phyloP scores from a whole-genome alignment of 1,140 invertebrate species.

The Rhopalosiphum padi region DNA sequence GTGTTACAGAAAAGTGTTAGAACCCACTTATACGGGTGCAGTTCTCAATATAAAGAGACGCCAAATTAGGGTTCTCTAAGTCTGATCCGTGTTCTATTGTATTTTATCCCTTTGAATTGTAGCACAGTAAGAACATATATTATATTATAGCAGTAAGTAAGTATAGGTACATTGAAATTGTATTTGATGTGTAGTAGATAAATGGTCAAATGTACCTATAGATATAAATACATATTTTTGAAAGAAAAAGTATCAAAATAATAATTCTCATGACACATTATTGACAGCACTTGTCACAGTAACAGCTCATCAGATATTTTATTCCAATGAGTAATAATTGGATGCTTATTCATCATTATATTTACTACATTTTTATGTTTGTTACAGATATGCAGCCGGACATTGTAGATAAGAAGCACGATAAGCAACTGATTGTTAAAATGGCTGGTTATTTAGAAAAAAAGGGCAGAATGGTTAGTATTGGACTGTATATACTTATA shows the following conservation, averaged over 20 bases:
- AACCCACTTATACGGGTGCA: neutral
- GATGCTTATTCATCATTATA: neutral
- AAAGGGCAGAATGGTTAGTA: slow-evolving; percentile 51
- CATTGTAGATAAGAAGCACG: neutral
- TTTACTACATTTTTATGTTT: neutral
- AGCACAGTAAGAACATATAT: neutral
- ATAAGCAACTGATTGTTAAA: slow-evolving; percentile 45
- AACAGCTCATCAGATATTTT: neutral
- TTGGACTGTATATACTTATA: neutral
- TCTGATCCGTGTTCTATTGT: slow-evolving; percentile 30
- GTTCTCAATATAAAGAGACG: slow-evolving; percentile 39
- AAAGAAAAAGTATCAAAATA: neutral
- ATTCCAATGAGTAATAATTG: neutral
- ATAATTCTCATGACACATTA: neutral
- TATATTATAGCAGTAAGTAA: neutral
- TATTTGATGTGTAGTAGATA: neutral
- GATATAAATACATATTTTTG: neutral
- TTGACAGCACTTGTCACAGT: neutral
- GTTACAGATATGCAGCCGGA: slow-evolving; percentile 41
- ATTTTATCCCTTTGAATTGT: neutral
- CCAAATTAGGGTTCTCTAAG: neutral
- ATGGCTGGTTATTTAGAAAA: slow-evolving; percentile 55
- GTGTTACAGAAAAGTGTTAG: neutral
- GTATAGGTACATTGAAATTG: neutral
- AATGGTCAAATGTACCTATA: neutral